Evolutionary conservation across 1,140 invertebrate genomes (phyloP), one percentile per base, ranked within the genome.

Genomic region (Megathymus violae): DNA sequence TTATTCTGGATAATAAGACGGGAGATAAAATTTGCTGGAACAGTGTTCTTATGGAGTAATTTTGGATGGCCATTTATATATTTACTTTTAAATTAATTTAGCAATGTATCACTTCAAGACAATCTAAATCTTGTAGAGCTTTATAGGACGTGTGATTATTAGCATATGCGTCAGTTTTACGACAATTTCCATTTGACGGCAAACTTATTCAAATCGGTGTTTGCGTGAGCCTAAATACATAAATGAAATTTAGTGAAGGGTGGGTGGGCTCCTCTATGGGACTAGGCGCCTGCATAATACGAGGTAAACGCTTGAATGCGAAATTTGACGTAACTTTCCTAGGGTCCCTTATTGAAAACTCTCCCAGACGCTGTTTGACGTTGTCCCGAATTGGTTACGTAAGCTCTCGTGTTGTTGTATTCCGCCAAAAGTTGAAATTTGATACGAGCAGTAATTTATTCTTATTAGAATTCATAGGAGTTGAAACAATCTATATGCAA

Each of bases 401-500:
- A 66, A 69, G 72, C 62, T 58, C 51, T 64, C 65, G 41, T 64
- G 59, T 64, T 25, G 19, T 60, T 64, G 66, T 50, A 62, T 69
- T 63, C 68, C 61, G 65, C 64, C 64, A 71, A 78, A 74, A 74
- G 71, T 75, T 69, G 65, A 71, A 76, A 74, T 75, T 72, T 76
- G 71, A 80, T 74, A 70, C 68, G 48, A 41, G 59, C 46, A 62
- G 76, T 82, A 78, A 82, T 81, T 78, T 74, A 76, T 71, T 66
- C 69, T 71, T 80, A 78, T 82, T 81, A 80, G 67, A 78, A 83
- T 81, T 84, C 81, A 84, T 78, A 66, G 66, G 67, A 67, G 69
- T 67, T 61, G 70, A 66, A 76, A 78, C 76, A 78, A 82, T 85
- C 67, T 81, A 81, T 81, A 85, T 85, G 82, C 74, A 76, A 85